These are phyloP conservation scores for Drosophila gunungcola DNA, from an alignment of 1,140 invertebrate species.

Conservation along the genomic window DNA sequence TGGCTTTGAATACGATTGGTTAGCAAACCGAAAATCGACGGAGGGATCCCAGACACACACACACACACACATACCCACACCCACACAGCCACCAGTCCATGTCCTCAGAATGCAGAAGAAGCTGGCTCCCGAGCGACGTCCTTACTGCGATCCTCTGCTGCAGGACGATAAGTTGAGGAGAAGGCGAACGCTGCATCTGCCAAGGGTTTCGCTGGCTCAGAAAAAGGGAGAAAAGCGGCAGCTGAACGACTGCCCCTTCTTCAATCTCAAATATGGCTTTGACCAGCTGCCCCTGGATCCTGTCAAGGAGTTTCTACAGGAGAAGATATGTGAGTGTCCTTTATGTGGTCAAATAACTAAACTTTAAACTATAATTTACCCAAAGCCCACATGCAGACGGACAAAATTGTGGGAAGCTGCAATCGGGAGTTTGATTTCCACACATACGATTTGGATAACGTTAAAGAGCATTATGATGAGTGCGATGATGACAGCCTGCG, in stretches of 20 bases:
- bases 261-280: constrained; percentile 63
- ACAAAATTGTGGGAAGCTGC: constrained; percentile 68
- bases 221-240: constrained; percentile 57
- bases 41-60: constrained; percentile 10
- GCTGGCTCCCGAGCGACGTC: constrained; percentile 61
- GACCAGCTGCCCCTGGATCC: constrained; percentile 82
- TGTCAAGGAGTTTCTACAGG: constrained; percentile 63
- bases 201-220: not conserved
- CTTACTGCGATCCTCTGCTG: constrained; percentile 63
- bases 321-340: constrained; percentile 73
- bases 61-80: constrained; percentile 16
- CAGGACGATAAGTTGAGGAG: constrained; percentile 46
- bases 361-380: not conserved
- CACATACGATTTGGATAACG: constrained; percentile 54
- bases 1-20: constrained; percentile 39
- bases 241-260: constrained; percentile 81
- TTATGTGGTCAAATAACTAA: accelerated
- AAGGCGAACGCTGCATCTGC: constrained; percentile 30
- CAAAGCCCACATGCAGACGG: constrained; percentile 74
- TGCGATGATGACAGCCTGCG: constrained; percentile 64
- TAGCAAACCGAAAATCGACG: constrained; percentile 19
- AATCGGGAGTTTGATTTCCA: constrained; percentile 77
- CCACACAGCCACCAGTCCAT: not conserved
- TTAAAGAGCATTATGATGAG: constrained; percentile 49
- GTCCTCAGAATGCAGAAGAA: constrained; percentile 43